Base-by-base conservation (phyloP, 2,888 invertebrate species). In the Syrista parreyssii region DNA sequence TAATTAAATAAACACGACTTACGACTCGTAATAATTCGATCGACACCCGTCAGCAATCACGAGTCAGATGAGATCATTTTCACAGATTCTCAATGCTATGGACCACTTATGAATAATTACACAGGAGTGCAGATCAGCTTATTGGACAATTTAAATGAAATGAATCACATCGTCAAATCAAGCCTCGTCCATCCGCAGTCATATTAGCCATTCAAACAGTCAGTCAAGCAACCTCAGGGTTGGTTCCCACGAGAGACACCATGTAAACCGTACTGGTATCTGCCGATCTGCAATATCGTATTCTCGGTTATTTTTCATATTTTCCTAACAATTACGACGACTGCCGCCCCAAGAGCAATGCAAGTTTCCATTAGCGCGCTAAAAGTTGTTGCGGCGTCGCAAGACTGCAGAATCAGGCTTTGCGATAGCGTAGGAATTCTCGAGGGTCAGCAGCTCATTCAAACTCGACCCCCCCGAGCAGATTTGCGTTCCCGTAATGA, bases 341-440 rank as follows among this genome's bases (percentile, higher is more conserved):
- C 15, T 40, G 4, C 6, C 6, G 15, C 4, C 15, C 15, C 15
- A 40, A 15, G 15, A 4, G 15, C 15, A 40, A 40, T 15, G 40
- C 40, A 15, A 15, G 40, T 40, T 40, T 40, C 15, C 40, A 15
- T 40, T 15, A 6, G 40, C 15, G 40, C 15, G 40, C 15, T 40
- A 15, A 40, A 40, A 40, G 40, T 1, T 15, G 15, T 40, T 0
- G 40, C 40, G 6, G 15, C 40, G 2, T 40, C 34, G 73, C 15
- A 68, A 77, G 75, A 77, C 33, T 77, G 77, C 77, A 77, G 15
- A 55, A 74, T 77, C 77, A 75, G 74, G 9, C 30, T 34, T 34
- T 77, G 82, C 80, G 85, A 86, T 86, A 84, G 80, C 80, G 77
- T 36, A 75, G 82, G 81, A 83, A 84, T 85, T 84, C 79, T 79